Conservation (phyloP, 2,113 vertebrate genomes). For the Phrynosoma platyrhinos region DNA sequence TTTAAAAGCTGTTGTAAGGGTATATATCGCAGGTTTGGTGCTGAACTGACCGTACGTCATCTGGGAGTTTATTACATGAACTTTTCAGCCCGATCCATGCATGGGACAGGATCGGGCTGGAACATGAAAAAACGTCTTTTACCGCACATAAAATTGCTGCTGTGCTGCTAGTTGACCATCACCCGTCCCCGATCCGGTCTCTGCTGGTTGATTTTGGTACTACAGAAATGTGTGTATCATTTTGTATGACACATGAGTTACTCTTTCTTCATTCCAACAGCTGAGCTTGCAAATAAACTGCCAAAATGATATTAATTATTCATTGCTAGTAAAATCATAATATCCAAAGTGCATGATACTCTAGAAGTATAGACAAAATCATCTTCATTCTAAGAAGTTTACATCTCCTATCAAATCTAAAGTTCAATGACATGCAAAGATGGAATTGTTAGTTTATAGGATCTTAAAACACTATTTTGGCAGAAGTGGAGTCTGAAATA, state of each 20-base stretch:
- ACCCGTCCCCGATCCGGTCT: no score
- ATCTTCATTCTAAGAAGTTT: background rate
- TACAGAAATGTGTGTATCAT: background rate
- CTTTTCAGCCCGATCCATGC: no score
- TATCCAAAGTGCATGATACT: rapidly evolving
- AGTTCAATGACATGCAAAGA: background rate
- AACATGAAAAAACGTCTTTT: no score
- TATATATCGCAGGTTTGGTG: no score
- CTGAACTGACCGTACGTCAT: no score
- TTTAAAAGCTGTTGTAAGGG: no score
- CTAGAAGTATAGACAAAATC: background rate
- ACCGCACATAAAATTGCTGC: no score
- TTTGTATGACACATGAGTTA: background rate
- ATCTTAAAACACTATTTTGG: constrained; percentile 35
- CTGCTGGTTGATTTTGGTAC: background rate
- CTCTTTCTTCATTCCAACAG: background rate
- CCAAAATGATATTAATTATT: background rate
- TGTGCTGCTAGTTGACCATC: no score
- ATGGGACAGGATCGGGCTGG: no score
- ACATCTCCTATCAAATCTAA: background rate
- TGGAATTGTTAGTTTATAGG: constrained; percentile 11
- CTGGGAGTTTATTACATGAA: no score
- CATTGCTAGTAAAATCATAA: rapidly evolving
- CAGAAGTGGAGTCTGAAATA: constrained; percentile 47
- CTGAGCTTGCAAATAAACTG: background rate